Conservation (phyloP, 2,113 vertebrate genomes). For the Hippoglossus stenolepis region DNA sequence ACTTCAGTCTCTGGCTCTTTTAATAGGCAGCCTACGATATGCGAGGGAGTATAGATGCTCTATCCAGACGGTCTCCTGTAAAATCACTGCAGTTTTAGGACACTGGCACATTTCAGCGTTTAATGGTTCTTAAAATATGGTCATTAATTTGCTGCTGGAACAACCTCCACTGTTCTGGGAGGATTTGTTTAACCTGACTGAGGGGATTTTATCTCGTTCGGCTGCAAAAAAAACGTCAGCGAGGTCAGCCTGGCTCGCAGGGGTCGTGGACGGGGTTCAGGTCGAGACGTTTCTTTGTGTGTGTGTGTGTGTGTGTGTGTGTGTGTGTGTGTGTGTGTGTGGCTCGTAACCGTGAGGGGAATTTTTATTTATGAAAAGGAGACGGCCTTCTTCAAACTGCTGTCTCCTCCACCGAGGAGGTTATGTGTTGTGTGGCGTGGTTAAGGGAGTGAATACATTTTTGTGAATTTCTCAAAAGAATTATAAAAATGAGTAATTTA, state of each 20-base stretch:
- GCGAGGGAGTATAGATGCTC: neutral
- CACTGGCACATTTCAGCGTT: no score
- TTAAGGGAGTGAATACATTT: no score
- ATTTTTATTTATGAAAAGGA: neutral
- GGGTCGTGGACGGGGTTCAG: slow-evolving; percentile 4
- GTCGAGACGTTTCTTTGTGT: neutral
- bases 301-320: neutral
- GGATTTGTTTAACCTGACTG: neutral
- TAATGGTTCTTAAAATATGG: neutral
- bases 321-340: neutral
- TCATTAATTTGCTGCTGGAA: slow-evolving; percentile 26
- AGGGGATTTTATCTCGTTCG: slow-evolving; percentile 22
- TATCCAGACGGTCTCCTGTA: neutral
- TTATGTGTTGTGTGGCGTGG: no score
- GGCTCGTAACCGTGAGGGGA: no score
- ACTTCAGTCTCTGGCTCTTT: neutral
- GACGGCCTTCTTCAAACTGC: neutral
- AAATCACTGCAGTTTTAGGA: slow-evolving; percentile 1
- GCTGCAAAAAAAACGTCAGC: slow-evolving; percentile 7
- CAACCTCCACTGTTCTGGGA: neutral
- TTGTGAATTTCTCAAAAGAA: no score
- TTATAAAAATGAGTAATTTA: no score
- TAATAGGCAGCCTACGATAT: neutral
- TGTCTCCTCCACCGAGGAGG: no score
- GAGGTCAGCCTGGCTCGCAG: slow-evolving; percentile 11